A percentile compares a stretch with the other conserved stretches of the same genome.
These are phyloP conservation scores for Hybognathus amarus DNA, from an alignment of 2,797 vertebrate genomes.

Conservation along the genomic window DNA sequence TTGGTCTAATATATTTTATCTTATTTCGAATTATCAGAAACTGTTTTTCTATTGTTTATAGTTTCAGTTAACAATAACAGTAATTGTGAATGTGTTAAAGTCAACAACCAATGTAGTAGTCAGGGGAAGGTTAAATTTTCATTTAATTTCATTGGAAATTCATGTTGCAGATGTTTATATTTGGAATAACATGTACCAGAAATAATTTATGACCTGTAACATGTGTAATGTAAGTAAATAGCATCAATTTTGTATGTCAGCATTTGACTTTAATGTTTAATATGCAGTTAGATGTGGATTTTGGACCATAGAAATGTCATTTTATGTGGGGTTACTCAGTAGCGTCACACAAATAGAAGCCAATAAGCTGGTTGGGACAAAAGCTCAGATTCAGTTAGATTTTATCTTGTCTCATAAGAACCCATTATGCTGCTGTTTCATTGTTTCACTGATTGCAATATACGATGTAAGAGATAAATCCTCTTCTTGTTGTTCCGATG, in stretches of 20 bases:
- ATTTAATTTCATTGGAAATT: not conserved
- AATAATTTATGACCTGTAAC: not conserved
- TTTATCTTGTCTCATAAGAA: not conserved
- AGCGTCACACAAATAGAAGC: not conserved
- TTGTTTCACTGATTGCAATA: conserved; percentile 21
- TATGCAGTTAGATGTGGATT: not conserved
- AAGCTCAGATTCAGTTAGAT: not conserved
- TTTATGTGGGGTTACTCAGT: not conserved
- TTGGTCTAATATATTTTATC: not conserved
- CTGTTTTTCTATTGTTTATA: not conserved
- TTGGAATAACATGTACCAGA: not conserved
- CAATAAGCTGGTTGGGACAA: not conserved
- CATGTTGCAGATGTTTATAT: not conserved
- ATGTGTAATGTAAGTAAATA: not conserved
- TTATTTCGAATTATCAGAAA: not conserved
- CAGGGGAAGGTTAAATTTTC: not conserved
- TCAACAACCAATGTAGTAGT: not conserved
- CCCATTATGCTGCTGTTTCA: conserved; percentile 6
- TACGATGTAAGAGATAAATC: not conserved
- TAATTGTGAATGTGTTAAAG: not conserved
- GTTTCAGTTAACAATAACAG: not conserved
- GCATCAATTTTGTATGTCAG: not conserved
- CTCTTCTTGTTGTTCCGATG: not conserved
- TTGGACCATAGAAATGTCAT: not conserved
- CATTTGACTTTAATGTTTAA: not conserved